Percentiles rank a stretch among this genome's conserved stretches.
Conservation (phyloP, 2,888 invertebrate species). For the Drosophila histrio region DNA sequence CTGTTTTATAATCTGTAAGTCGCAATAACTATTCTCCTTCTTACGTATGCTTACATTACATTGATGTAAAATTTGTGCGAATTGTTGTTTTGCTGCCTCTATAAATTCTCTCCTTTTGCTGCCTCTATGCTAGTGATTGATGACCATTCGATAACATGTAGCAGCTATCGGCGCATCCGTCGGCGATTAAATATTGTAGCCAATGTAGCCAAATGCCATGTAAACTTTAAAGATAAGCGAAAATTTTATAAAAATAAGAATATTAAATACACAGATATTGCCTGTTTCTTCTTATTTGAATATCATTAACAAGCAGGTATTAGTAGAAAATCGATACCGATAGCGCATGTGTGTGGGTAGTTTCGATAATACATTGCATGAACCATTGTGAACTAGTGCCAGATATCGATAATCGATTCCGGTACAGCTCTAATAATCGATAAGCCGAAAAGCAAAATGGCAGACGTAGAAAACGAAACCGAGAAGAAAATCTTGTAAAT, state of each 20-base stretch:
- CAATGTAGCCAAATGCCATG: not conserved
- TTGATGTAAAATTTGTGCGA: slow-evolving; percentile 57
- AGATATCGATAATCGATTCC: slow-evolving; percentile 55
- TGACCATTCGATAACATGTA: not conserved
- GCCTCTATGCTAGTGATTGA: slow-evolving; percentile 28
- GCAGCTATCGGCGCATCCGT: not conserved
- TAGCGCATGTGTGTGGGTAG: too few species aligned
- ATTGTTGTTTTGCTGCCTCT: slow-evolving; percentile 37
- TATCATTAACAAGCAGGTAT: not conserved
- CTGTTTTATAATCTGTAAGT: slow-evolving; percentile 48
- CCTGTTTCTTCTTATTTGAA: slow-evolving; percentile 4
- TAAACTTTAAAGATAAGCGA: too few species aligned
- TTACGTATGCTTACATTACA: slow-evolving; percentile 39
- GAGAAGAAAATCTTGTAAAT: slow-evolving; percentile 76
- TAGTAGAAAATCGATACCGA: not conserved
- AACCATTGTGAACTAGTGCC: slow-evolving; percentile 5
- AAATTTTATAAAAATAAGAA: too few species aligned
- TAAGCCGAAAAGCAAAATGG: slow-evolving; percentile 64
- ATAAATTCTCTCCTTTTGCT: slow-evolving; percentile 36
- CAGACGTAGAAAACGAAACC: slow-evolving; percentile 64
- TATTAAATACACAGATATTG: too few species aligned
- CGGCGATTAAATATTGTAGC: not conserved
- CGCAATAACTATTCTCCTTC: slow-evolving; percentile 46
- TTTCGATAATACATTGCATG: not conserved
- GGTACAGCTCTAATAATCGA: slow-evolving; percentile 65